Evolutionary conservation across 2,888 invertebrate species (phyloP).

Genomic region (Herminia tarsipennalis): DNA sequence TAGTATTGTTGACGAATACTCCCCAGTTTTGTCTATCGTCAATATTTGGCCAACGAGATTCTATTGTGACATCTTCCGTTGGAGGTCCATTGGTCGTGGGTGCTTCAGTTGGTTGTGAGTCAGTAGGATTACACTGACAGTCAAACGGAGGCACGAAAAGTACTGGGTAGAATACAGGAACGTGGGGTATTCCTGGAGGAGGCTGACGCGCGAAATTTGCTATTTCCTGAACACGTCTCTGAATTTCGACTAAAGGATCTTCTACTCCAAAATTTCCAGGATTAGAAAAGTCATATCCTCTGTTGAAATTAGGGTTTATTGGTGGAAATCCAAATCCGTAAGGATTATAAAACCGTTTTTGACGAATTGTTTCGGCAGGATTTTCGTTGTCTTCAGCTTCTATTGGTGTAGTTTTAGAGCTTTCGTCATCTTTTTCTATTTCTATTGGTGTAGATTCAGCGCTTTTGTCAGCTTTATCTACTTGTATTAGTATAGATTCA

Average conservation of each 20-base stretch:
- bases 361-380: conserved; percentile 49
- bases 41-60: too few relatives aligned
- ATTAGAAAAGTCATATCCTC: conserved; percentile 46
- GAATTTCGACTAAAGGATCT: conserved; percentile 56
- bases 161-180: conserved; percentile 61
- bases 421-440: conserved; percentile 38
- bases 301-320: conserved; percentile 46
- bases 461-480: conserved; percentile 38
- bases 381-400: conserved; percentile 39
- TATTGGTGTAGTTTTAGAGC: conserved; percentile 41
- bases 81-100: conserved; percentile 16
- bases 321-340: conserved; percentile 53
- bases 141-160: conserved; percentile 55
- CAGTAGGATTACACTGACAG: conserved; percentile 51
- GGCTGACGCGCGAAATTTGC: conserved; percentile 50
- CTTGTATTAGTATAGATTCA: conserved; percentile 41
- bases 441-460: conserved; percentile 43
- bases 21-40: conserved; percentile 73
- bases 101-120: conserved; percentile 5
- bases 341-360: conserved; percentile 62
- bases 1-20: conserved; percentile 52
- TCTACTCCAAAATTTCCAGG: conserved; percentile 47
- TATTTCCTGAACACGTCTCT: conserved; percentile 58
- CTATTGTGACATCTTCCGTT: too few relatives aligned
- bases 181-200: conserved; percentile 43